Base-by-base conservation (phyloP, 2,797 vertebrate species). In the Pachyuromys duprasi region DNA sequence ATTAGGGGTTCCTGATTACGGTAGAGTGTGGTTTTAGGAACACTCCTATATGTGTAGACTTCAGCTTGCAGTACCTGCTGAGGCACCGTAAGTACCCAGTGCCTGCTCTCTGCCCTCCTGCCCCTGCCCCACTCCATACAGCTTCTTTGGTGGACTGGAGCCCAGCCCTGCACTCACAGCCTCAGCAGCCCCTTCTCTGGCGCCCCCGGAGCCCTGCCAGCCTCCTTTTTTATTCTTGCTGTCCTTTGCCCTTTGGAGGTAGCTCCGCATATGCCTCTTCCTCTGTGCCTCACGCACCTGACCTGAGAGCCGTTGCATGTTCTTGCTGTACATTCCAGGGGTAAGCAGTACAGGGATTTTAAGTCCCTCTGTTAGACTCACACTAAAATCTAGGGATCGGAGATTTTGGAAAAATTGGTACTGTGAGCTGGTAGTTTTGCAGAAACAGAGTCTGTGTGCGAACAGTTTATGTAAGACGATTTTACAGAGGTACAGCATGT, bases 331-430 rank as follows among this genome's bases (percentile, higher is more conserved):
- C 36, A 62, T 4, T 5, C 69, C 55, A 67, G 80, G 42, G 39
- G n/a, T 49, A n/a, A 65, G 28, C 8, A 42, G 22, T 76, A 14
- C 12, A 9, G 62, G 55, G 1, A 26, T 72, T 87, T 94, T 72
- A 17, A 80, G 82, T 65, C 60, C 39, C 5, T 95, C 79, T 92
- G 60, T 86, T 81, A 94, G n/a, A 55, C 60, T 89, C 63, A 67
- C 31, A 18, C 4, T 26, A 53, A 82, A 87, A 96, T 80, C 89
- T 49, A 55, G 57, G 18, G 7, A 39, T 33, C 22, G 14, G 95
- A 79, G 5, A 90, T 89, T 96, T 94, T 4, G 14, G 87, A 90
- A 95, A 95, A 91, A 53, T 83, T 67, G 45, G 53, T 75, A 57
- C 5, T 36, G 83, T 90, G 76, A 93, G 28, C 31, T 60, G 63